These are phyloP conservation scores for Nilaparvata lugens DNA, from an alignment of 1,140 invertebrate species.

Conservation along the genomic window DNA sequence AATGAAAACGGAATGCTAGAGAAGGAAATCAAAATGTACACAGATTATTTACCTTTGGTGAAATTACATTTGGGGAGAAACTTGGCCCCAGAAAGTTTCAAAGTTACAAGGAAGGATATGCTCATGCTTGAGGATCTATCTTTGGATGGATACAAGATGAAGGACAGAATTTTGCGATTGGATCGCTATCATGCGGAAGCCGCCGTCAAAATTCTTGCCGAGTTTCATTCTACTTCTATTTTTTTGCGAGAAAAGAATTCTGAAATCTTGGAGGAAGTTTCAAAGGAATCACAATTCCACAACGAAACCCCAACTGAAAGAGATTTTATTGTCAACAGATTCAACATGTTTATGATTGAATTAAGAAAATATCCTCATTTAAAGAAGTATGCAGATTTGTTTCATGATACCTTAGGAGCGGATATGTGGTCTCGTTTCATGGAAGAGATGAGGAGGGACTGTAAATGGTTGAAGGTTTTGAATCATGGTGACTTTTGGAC, in stretches of 20 bases:
- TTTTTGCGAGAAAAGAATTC: slow-evolving; percentile 18
- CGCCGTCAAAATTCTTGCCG: slow-evolving; percentile 23
- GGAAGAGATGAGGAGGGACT: background rate
- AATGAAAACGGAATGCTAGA: background rate
- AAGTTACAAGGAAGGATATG: background rate
- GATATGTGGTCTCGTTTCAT: background rate
- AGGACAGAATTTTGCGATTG: slow-evolving; percentile 21
- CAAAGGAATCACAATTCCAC: background rate
- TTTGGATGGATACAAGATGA: slow-evolving; percentile 23
- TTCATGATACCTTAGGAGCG: background rate
- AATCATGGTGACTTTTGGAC: slow-evolving; percentile 27
- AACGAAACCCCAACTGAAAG: background rate
- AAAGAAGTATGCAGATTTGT: background rate
- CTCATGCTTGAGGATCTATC: slow-evolving; percentile 25
- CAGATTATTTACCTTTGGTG: background rate
- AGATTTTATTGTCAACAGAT: background rate
- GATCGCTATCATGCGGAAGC: slow-evolving; percentile 22
- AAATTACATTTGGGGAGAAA: background rate
- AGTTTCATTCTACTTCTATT: slow-evolving; percentile 24
- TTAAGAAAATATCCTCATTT: background rate
- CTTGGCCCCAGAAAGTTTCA: background rate
- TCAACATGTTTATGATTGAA: background rate
- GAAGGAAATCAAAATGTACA: slow-evolving; percentile 12
- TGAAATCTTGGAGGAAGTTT: background rate
- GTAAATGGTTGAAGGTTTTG: slow-evolving; percentile 11